These are phyloP conservation scores for Conistra vaccinii DNA, from an alignment of 2,888 invertebrate genomes.

Conservation along the genomic window DNA sequence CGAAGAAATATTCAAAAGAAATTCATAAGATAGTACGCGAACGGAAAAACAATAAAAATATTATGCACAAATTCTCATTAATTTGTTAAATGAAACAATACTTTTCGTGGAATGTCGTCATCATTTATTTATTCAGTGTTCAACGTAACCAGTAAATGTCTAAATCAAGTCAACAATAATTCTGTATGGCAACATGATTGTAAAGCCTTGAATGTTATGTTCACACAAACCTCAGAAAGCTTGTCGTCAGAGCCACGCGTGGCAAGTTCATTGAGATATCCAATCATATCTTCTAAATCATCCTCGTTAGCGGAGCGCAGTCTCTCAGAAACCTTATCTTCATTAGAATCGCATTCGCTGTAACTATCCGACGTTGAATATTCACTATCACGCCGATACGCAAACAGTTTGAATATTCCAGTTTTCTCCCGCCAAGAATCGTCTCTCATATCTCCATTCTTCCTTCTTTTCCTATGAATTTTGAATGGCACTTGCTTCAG, in stretches of 20 bases:
- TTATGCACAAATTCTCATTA: conserved; percentile 15
- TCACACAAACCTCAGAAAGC: conserved; percentile 48
- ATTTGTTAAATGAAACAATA: conserved; percentile 36
- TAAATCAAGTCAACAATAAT: conserved; percentile 31
- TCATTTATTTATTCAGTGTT: conserved; percentile 27
- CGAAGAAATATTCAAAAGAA: conserved; percentile 22
- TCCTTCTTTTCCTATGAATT: conserved; percentile 81
- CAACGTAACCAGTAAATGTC: neutral
- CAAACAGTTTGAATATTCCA: conserved; percentile 84
- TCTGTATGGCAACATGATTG: conserved; percentile 26
- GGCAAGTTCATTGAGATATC: conserved; percentile 70
- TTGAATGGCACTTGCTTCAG: conserved; percentile 88
- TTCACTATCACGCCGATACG: conserved; percentile 82
- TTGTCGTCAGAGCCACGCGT: conserved; percentile 48
- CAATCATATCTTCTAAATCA: conserved; percentile 67
- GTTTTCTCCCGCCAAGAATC: conserved; percentile 85
- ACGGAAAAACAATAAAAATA: conserved; percentile 33
- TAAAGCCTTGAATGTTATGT: neutral
- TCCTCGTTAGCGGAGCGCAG: conserved; percentile 60
- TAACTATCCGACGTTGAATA: conserved; percentile 86
- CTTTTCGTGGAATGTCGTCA: conserved; percentile 34
- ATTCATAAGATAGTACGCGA: neutral
- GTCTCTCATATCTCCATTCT: conserved; percentile 74
- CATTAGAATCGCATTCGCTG: conserved; percentile 86
- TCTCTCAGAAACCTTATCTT: conserved; percentile 62